Base-by-base conservation (phyloP, 2,113 vertebrate species). In the Chaenogobius annularis region DNA sequence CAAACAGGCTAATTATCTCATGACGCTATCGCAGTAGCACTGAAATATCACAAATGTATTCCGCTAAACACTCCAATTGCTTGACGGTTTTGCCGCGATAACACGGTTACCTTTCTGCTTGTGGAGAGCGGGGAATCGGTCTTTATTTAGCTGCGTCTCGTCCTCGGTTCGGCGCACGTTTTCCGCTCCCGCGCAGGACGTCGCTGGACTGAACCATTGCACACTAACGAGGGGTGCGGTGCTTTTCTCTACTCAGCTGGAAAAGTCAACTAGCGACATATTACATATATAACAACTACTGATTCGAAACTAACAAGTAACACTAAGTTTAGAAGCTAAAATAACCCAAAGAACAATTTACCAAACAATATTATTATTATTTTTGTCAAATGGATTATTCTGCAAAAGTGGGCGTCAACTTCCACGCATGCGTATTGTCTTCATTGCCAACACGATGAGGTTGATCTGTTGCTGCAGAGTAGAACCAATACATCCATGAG, bases 131-230 rank as follows among this genome's bases (percentile, higher is more conserved):
- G 9, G 35, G 37, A 55, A 8, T 14, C 26, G 46, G n/a, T n/a
- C 1, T 13, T 56, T 22, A 4, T 55, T 55, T 50, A 8, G 44
- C 68, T 72, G 10, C 61, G 81, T 81, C 55, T 26, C 11, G 10
- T 13, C 12, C 20, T 26, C 55, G 71, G 52, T 70, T 65, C 10
- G 63, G 64, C 22, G 74, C 90, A 90, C 84, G 85, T 80, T 90
- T 86, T 88, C 84, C 80, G 70, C 85, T 91, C 91, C 90, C 90
- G 90, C 88, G 79, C 88, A 83, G 74, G 71, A 85, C 88, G 83
- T 81, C 78, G 46, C 5, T 22, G 8, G 91, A 62, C 72, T 62
- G 71, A 82, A 91, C 91, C 87, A 92, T 66, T 43, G 10, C 19
- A 11, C 1, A 10, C 0, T 5, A 19, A 6, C 3, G 37, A 1